Percentiles rank a stretch among this genome's conserved stretches.
These are phyloP conservation scores for Microctenopoma lineatum DNA, from an alignment of 2,797 vertebrate genomes.

Conservation along the genomic window DNA sequence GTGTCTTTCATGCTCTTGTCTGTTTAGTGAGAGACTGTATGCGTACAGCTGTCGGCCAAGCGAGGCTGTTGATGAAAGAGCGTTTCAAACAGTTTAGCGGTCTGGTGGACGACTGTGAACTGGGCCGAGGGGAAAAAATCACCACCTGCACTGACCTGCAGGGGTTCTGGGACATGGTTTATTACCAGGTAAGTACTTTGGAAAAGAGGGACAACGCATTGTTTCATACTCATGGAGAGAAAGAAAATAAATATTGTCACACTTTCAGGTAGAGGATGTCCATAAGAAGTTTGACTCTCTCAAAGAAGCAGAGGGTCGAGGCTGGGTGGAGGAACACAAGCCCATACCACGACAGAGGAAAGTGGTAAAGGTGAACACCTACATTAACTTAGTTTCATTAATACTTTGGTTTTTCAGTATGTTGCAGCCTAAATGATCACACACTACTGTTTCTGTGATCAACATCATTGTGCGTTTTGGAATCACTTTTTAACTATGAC, in stretches of 20 bases:
- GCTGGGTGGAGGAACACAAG: constrained; percentile 85
- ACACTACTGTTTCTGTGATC: neutral
- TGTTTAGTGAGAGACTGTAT: constrained; percentile 89
- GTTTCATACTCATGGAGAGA: neutral
- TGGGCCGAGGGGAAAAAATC: constrained; percentile 89
- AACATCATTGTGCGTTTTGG: neutral
- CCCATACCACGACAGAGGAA: constrained; percentile 76
- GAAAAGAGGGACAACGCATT: neutral
- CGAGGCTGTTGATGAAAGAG: constrained; percentile 90
- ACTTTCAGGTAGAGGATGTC: constrained; percentile 89
- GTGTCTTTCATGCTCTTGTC: constrained; percentile 1
- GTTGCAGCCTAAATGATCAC: neutral
- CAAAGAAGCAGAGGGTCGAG: constrained; percentile 85
- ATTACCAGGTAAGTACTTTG: constrained; percentile 86
- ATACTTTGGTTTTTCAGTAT: neutral
- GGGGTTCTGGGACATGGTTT: constrained; percentile 99
- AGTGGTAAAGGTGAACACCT: constrained; percentile 81
- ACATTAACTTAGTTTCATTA: neutral
- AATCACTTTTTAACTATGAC: neutral
- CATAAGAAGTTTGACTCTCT: constrained; percentile 89
- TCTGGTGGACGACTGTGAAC: constrained; percentile 92
- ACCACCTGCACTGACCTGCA: constrained; percentile 90
- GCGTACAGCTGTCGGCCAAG: constrained; percentile 91
- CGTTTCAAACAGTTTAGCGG: constrained; percentile 93
- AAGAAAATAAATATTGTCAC: neutral